Base-by-base conservation (phyloP, 2,797 vertebrate species). In the Aldrovandia affinis region DNA sequence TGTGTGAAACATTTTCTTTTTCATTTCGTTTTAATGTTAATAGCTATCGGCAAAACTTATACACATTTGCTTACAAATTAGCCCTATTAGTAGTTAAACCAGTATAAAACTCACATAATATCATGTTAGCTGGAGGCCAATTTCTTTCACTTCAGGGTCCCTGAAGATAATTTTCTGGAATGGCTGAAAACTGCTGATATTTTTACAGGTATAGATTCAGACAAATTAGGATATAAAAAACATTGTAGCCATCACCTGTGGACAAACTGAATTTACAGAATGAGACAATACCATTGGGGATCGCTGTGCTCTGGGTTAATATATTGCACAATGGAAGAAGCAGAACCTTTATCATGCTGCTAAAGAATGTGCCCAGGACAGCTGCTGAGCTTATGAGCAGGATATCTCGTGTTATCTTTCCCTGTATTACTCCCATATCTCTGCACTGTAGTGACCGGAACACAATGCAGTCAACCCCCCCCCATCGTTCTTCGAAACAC, bases 331-430 rank as follows among this genome's bases (percentile, higher is more conserved):
- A 79, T 28, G 39, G 77, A 36, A 22, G 22, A 28, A 20, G 55
- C 4, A 22, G 61, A 61, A 36, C 83, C 14, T 59, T 25, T 25
- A 28, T 9, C 79, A 28, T 18, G 30, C 15, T 14, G 20, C 79
- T 25, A 8, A 25, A 44, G 70, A 9, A 36, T 20, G 2, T 8
- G 15, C 3, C 44, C n/a, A n/a, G 39, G 80, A 84, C 80, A 85
- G 81, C 84, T 73, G 86, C 68, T 83, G 79, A 82, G 73, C 54
- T 75, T 80, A 42, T 25, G 68, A 52, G 55, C 18, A 68, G 2
- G 36, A 83, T 61, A 83, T 68, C 65, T 44, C 30, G 81, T 77
- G 80, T 81, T 78, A 83, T 90, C 77, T 83, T 61, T 57, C 15
- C 78, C 73, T 33, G 84, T 52, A 61, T 84, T 83, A 47, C 65